Percentiles rank a stretch among this genome's conserved stretches.
phyloP scores from a whole-genome alignment of 2,797 vertebrate species.

The Melanotaenia parkinsoni region DNA sequence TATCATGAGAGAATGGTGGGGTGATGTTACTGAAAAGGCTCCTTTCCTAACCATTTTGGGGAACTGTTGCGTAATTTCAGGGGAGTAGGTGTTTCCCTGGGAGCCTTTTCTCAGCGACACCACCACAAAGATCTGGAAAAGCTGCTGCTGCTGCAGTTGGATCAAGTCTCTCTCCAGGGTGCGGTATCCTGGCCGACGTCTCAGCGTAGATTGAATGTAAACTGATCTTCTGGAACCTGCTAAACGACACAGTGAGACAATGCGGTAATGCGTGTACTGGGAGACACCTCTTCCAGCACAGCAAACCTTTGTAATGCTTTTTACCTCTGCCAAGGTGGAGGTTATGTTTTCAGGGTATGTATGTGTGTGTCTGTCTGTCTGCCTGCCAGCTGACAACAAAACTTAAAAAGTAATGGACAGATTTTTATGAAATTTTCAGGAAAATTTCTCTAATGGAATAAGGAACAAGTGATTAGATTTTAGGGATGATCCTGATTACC shows the following conservation, averaged over 20 bases:
- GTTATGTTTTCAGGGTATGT: too few relatives aligned
- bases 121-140: constrained; percentile 97
- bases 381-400: too few relatives aligned
- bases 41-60: constrained; percentile 88
- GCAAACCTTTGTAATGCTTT: neutral
- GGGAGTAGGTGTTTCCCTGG: constrained; percentile 84
- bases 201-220: constrained; percentile 87
- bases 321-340: neutral
- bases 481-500: too few relatives aligned
- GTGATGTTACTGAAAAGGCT: neutral
- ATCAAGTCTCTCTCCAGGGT: constrained; percentile 95
- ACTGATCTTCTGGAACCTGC: constrained; percentile 81
- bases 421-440: too few relatives aligned
- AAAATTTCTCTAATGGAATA: too few relatives aligned
- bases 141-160: constrained; percentile 93
- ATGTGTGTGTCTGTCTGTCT: too few relatives aligned
- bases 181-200: constrained; percentile 90
- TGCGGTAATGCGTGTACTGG: constrained; percentile 21
- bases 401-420: too few relatives aligned
- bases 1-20: neutral
- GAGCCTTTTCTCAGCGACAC: constrained; percentile 92
- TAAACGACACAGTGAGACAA: constrained; percentile 38
- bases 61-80: constrained; percentile 95
- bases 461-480: too few relatives aligned
- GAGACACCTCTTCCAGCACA: constrained; percentile 15